Percentiles rank a stretch among this genome's conserved stretches.
phyloP scores from a whole-genome alignment of 2,888 invertebrate genomes.

The Scaptomyza cyrtandrae region DNA sequence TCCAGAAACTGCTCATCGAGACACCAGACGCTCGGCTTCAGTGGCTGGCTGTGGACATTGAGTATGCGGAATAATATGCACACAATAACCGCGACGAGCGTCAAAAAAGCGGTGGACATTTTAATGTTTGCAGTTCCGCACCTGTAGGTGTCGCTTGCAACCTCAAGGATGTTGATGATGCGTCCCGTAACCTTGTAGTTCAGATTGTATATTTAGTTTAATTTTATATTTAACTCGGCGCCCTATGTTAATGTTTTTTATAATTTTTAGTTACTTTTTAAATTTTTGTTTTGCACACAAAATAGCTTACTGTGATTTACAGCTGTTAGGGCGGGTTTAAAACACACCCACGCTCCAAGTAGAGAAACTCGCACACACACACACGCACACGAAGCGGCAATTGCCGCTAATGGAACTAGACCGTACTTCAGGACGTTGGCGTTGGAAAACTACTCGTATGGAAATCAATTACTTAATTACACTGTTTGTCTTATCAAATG shows the following conservation, averaged over 20 bases:
- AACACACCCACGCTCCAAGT: constrained; percentile 10
- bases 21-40: constrained; percentile 91
- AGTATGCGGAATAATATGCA: constrained; percentile 93
- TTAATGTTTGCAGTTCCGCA: constrained; percentile 23
- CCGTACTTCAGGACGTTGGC: constrained; percentile 14
- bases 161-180: constrained; percentile 16
- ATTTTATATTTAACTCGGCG: not conserved
- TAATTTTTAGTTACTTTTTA: constrained; percentile 5
- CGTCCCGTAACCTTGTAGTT: constrained; percentile 25
- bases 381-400: constrained; percentile 27
- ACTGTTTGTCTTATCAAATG: constrained; percentile 1
- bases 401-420: constrained; percentile 17
- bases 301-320: constrained; percentile 36
- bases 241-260: not conserved
- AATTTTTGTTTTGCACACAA: constrained; percentile 8
- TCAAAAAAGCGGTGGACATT: constrained; percentile 93
- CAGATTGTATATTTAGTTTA: not conserved
- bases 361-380: not conserved
- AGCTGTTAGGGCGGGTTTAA: constrained; percentile 7
- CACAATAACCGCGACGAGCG: constrained; percentile 92
- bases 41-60: constrained; percentile 93
- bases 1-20: constrained; percentile 91
- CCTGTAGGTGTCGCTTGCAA: constrained; percentile 33
- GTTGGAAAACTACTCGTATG: constrained; percentile 4
- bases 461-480: constrained; percentile 21